These are phyloP conservation scores for Muschampia plurimacula DNA, from an alignment of 2,888 invertebrate species.

Conservation along the genomic window DNA sequence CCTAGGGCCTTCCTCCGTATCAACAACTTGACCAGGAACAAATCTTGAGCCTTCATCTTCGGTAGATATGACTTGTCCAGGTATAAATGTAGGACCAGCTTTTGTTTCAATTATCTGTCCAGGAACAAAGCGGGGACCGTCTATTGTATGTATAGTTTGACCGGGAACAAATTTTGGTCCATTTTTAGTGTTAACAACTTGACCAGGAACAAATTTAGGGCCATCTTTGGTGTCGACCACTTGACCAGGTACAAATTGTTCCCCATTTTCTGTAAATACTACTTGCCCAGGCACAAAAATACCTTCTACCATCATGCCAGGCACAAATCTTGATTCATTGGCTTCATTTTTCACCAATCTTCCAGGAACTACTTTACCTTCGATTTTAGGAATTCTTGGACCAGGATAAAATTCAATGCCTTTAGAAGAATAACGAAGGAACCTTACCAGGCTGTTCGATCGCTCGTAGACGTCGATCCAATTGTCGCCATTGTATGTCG, in stretches of 20 bases:
- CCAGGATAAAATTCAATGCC: conserved; percentile 89
- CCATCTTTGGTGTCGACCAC: conserved; percentile 89
- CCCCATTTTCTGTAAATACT: conserved; percentile 88
- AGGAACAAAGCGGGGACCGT: conserved; percentile 91
- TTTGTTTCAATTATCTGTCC: conserved; percentile 91
- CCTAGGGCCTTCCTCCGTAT: conserved; percentile 88
- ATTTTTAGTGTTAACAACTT: conserved; percentile 89
- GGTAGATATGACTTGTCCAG: conserved; percentile 90
- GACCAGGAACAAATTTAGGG: conserved; percentile 91
- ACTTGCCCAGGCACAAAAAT: conserved; percentile 89
- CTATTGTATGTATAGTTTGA: conserved; percentile 89
- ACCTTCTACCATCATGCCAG: conserved; percentile 88
- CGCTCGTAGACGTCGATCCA: conserved; percentile 88
- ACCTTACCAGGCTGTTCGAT: conserved; percentile 89
- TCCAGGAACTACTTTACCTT: conserved; percentile 88
- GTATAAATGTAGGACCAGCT: conserved; percentile 91
- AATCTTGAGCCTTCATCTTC: conserved; percentile 86
- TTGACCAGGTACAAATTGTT: conserved; percentile 90
- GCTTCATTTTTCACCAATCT: conserved; percentile 86
- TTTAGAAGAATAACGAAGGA: conserved; percentile 54
- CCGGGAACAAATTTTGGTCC: conserved; percentile 89
- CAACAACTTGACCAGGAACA: conserved; percentile 90
- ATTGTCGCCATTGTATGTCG: conserved; percentile 78
- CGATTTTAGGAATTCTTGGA: conserved; percentile 75
- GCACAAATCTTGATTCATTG: conserved; percentile 88